Evolutionary conservation across 2,888 invertebrate species (phyloP).

Genomic region (Prosopocoilus inquinatus): DNA sequence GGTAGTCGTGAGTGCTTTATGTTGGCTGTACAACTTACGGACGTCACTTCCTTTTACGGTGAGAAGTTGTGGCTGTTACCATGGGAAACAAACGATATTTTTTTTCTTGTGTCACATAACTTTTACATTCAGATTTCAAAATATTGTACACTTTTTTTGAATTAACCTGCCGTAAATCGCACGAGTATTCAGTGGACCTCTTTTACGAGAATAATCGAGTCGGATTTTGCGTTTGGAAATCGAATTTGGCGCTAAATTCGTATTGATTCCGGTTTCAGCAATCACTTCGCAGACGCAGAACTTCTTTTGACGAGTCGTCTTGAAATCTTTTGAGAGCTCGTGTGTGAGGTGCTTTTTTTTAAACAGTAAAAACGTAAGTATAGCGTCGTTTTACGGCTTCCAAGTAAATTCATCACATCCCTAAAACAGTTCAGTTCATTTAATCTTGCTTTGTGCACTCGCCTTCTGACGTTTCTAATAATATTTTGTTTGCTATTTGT

Average conservation of each 20-base stretch:
- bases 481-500: constrained; percentile 26
- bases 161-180: constrained; percentile 25
- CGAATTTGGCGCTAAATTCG: constrained; percentile 23
- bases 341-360: constrained; percentile 49
- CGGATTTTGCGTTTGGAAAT: constrained; percentile 5
- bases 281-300: constrained; percentile 36
- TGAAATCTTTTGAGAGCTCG: constrained; percentile 42
- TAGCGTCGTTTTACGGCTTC: constrained; percentile 1
- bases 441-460: constrained; percentile 15
- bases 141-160: constrained; percentile 24
- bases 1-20: too few species aligned
- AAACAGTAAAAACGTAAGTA: constrained; percentile 52
- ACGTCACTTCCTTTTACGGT: too few species aligned
- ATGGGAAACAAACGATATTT: constrained; percentile 21
- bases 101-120: constrained; percentile 22
- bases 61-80: constrained; percentile 3
- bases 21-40: too few species aligned
- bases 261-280: constrained; percentile 44
- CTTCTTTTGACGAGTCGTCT: constrained; percentile 37
- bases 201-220: constrained; percentile 12
- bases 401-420: too few species aligned
- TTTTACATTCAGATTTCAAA: constrained; percentile 25
- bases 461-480: constrained; percentile 14
- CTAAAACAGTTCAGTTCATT: background rate
- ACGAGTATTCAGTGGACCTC: constrained; percentile 23